A percentile compares a stretch with the other conserved stretches of the same genome.
phyloP scores from a whole-genome alignment of 2,888 invertebrate species.

The Auanema sp. region DNA sequence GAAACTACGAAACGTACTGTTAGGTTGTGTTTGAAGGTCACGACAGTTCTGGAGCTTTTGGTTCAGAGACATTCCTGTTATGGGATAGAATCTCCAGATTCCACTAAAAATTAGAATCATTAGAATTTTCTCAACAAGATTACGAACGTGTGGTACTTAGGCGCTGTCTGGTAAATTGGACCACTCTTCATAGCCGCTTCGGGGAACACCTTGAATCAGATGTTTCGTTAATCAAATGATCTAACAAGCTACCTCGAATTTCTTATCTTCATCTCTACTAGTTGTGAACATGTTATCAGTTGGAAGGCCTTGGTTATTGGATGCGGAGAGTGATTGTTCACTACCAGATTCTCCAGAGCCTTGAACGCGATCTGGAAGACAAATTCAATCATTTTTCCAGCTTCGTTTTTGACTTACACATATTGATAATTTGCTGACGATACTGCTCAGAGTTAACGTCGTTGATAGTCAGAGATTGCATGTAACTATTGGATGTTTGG shows the following conservation, averaged over 20 bases:
- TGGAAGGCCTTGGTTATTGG: conserved; percentile 42
- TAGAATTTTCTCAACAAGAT: no score
- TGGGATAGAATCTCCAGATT: conserved; percentile 52
- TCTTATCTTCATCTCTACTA: conserved; percentile 56
- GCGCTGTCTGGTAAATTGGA: conserved; percentile 55
- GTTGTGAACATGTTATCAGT: conserved; percentile 63
- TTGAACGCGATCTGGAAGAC: conserved; percentile 51
- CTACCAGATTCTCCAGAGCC: conserved; percentile 58
- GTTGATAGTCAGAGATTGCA: conserved; percentile 45
- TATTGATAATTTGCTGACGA: conserved; percentile 57
- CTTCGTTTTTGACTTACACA: conserved; percentile 33
- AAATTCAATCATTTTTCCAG: not conserved
- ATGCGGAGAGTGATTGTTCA: conserved; percentile 43
- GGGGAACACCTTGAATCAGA: conserved; percentile 48
- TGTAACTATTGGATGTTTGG: conserved; percentile 46
- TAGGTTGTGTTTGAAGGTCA: conserved; percentile 45
- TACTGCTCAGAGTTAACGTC: conserved; percentile 60
- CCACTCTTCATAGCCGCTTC: conserved; percentile 58
- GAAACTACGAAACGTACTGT: conserved; percentile 15
- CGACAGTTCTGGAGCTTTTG: conserved; percentile 54
- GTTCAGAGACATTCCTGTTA: conserved; percentile 53
- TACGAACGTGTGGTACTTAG: conserved; percentile 52
- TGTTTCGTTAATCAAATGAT: not conserved
- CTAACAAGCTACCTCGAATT: conserved; percentile 51
- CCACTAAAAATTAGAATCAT: conserved; percentile 35